Percentiles rank a stretch among this genome's conserved stretches.
These are phyloP conservation scores for Alloplasta piceator DNA, from an alignment of 2,888 invertebrate genomes.

Conservation along the genomic window DNA sequence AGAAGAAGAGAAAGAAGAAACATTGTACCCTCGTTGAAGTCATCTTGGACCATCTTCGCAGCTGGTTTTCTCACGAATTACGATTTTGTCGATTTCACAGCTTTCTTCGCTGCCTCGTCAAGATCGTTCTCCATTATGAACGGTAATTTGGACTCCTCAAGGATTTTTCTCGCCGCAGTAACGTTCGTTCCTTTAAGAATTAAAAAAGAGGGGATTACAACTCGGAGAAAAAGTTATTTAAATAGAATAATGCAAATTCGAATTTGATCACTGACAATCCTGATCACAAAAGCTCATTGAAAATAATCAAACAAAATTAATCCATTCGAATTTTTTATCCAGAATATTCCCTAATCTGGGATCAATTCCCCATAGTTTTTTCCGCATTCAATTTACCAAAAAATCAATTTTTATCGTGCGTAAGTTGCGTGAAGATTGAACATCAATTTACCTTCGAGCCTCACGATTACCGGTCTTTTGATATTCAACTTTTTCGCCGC, in stretches of 20 bases:
- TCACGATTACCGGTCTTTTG: constrained; percentile 94
- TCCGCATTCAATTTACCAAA: too few species aligned
- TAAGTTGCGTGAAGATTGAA: neutral
- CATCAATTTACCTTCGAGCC: constrained; percentile 92
- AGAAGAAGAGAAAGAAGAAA: neutral
- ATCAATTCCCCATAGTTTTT: too few species aligned
- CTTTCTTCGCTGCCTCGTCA: constrained; percentile 96
- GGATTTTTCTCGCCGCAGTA: constrained; percentile 90
- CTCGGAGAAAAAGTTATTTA: too few species aligned
- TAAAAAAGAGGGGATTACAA: constrained; percentile 58
- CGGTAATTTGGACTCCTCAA: constrained; percentile 92
- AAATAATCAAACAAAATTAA: too few species aligned
- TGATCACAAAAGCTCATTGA: too few species aligned
- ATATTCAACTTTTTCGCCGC: constrained; percentile 93
- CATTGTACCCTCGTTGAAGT: constrained; percentile 11
- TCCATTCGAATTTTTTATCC: too few species aligned
- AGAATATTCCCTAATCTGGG: too few species aligned
- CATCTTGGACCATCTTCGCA: neutral
- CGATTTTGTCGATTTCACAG: constrained; percentile 85
- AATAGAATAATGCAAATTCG: too few species aligned
- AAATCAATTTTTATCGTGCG: too few species aligned
- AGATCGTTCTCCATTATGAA: constrained; percentile 93
- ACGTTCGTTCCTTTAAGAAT: constrained; percentile 90
- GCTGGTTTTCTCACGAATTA: constrained; percentile 48
- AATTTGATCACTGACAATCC: too few species aligned